Evolutionary conservation across 2,888 invertebrate genomes (phyloP).

Genomic region (Pyrrhosoma nymphula): DNA sequence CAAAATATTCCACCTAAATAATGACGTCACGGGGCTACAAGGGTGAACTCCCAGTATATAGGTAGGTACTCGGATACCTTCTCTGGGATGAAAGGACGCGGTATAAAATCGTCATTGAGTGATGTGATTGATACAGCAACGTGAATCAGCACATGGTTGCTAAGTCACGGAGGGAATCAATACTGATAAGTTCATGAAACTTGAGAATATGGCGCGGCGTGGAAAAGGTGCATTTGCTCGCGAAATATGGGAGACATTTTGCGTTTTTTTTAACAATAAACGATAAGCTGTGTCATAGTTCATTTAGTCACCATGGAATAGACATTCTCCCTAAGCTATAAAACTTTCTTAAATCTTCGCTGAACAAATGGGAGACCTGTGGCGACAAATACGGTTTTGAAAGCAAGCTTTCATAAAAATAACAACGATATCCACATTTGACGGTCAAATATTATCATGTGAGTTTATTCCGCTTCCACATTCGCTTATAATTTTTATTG

Average conservation of each 20-base stretch:
- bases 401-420: too few species aligned
- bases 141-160: neutral
- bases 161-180: neutral
- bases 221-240: neutral
- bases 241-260: neutral
- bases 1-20: neutral
- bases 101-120: neutral
- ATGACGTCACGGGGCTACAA: neutral
- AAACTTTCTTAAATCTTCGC: too few species aligned
- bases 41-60: neutral
- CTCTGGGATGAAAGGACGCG: neutral
- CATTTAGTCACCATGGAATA: too few species aligned
- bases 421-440: too few species aligned
- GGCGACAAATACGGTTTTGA: too few species aligned
- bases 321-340: too few species aligned
- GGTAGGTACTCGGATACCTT: neutral
- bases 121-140: neutral
- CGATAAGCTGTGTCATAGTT: too few species aligned
- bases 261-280: too few species aligned
- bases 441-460: too few species aligned
- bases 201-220: neutral
- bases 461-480: too few species aligned
- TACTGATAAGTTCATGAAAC: neutral
- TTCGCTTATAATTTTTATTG: too few species aligned
- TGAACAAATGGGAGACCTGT: too few species aligned